These are phyloP conservation scores for Chloroceryle amazona DNA, from an alignment of 2,797 vertebrate species.

Conservation along the genomic window DNA sequence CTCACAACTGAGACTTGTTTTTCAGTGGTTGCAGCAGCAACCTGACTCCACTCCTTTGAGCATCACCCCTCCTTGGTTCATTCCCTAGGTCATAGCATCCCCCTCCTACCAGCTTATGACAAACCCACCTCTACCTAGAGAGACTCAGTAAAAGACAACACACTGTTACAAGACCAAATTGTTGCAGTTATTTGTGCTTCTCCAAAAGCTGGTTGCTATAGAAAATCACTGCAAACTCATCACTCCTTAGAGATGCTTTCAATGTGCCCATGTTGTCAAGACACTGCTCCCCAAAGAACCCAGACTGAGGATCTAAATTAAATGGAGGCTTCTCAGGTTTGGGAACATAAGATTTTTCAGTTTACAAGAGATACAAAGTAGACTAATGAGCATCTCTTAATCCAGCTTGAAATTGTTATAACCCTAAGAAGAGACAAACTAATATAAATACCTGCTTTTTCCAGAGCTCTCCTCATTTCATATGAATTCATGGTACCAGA, in stretches of 20 bases:
- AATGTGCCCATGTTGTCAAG: rapidly evolving
- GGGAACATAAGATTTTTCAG: background rate
- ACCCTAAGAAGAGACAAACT: background rate
- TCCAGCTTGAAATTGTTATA: background rate
- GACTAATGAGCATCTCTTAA: background rate
- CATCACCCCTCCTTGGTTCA: background rate
- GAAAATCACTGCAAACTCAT: background rate
- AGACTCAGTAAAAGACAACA: background rate
- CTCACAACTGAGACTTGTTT: background rate
- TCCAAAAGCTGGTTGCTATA: background rate
- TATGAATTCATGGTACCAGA: conserved; percentile 91
- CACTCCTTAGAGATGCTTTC: background rate
- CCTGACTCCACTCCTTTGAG: background rate
- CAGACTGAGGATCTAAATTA: background rate
- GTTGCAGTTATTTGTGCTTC: background rate
- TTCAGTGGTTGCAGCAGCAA: background rate
- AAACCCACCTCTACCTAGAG: background rate
- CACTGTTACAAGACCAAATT: background rate
- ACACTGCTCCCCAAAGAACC: background rate
- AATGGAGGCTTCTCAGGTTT: background rate
- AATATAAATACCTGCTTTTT: conserved; percentile 82
- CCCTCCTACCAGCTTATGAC: background rate
- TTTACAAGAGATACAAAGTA: background rate
- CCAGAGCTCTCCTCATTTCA: conserved; percentile 88
- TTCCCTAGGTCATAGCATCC: background rate